Evolutionary conservation across 2,113 vertebrate species (phyloP), one percentile per base, ranked within the genome.

Genomic region (Plectropomus leopardus): DNA sequence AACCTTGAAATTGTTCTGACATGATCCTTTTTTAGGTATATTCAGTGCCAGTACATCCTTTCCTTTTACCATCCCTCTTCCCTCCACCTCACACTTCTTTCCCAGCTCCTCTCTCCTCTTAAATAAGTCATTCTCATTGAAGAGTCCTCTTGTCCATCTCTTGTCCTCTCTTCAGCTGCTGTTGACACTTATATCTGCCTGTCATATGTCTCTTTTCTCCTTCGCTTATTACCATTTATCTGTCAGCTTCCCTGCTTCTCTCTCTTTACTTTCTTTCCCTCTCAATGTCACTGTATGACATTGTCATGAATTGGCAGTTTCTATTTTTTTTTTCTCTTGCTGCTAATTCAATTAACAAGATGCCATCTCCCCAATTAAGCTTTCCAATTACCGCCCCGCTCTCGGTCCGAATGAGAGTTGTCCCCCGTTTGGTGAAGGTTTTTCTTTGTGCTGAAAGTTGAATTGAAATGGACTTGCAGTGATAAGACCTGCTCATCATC

Each of bases 301-400:
- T 88, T 89, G 89, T 86, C 87, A 83, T 83, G 70, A 92, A 89
- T 92, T 83, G 32, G 55, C 73, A 61, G 72, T 85, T 89, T 77
- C 70, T 72, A n/a, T n/a, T 80, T 87, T 74, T 71, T 73, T 76
- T 72, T 83, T 64, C 80, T 81, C 50, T 80, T 59, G 86, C 86
- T 89, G 86, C 78, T 94, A 94, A 94, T 94, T 95, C 85, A 94
- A 94, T 95, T 95, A 94, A 92, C 89, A 79, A 89, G 93, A 94
- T 95, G 91, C 84, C 93, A 94, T 94, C 92, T 94, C 90, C 78
- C 47, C 91, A 93, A 92, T 93, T 91, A 92, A 76, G 87, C 88
- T 90, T 93, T 92, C 86, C 90, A 93, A 94, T 95, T 94, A 93
- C 80, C 44, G 80, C 85, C 54, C 55, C 65, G 17, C 82, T 76